Evolutionary conservation across 2,888 invertebrate genomes (phyloP).

Genomic region (Hypolimnas misippus): DNA sequence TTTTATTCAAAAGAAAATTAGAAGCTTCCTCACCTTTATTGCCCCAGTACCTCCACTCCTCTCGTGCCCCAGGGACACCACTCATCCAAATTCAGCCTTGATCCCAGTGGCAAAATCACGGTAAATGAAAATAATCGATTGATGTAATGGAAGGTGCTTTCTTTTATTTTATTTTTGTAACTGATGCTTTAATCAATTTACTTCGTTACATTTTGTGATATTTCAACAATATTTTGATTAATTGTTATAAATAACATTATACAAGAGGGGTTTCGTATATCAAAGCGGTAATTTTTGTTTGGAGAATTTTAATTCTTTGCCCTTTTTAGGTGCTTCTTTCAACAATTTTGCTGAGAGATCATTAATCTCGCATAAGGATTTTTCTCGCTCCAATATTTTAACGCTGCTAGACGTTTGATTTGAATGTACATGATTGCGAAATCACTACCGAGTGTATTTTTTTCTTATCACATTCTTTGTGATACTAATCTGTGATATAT

Average conservation of each 20-base stretch:
- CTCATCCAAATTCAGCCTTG: no score
- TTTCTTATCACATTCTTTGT: background rate
- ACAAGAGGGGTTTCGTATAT: background rate
- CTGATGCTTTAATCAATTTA: background rate
- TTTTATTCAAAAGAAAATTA: no score
- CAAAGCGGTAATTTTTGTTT: conserved; percentile 6
- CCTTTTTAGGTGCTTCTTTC: conserved; percentile 52
- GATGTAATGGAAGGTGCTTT: no score
- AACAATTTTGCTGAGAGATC: conserved; percentile 56
- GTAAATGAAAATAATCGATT: no score
- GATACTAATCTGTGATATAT: background rate
- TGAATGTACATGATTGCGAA: conserved; percentile 3
- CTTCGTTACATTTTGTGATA: background rate
- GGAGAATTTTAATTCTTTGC: conserved; percentile 28
- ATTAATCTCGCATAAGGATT: conserved; percentile 73
- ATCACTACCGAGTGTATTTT: background rate
- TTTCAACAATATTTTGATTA: background rate
- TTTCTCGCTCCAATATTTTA: conserved; percentile 46
- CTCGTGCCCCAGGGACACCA: no score
- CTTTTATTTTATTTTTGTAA: no score
- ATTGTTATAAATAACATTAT: background rate
- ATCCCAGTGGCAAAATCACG: no score
- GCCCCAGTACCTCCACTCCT: no score
- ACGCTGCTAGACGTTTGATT: background rate
- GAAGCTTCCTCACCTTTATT: no score